Base-by-base conservation (phyloP, 2,797 vertebrate species). In the Notolabrus celidotus region DNA sequence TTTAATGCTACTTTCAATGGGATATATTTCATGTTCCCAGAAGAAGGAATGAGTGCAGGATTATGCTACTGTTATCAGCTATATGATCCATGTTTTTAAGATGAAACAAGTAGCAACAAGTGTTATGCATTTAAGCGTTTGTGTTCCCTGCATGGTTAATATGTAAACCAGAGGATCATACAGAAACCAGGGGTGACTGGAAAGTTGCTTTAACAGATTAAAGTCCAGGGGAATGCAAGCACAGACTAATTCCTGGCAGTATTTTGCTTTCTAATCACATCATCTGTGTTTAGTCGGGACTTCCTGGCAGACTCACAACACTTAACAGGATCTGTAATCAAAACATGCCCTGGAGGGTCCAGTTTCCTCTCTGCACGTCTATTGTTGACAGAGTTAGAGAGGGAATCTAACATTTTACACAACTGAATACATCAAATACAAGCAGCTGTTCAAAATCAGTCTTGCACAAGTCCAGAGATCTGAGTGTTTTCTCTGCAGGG, bases 161-260 rank as follows among this genome's bases (percentile, higher is more conserved):
- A 5, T 51, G 25, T 9, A 51, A n/a, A 51, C 27, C 25, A 51
- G 16, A 29, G 5, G 12, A 19, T 11, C 6, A 38, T 16, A 43
- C 10, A 0, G 19, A 14, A 0, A 57, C 5, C 5, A 14, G 2
- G 16, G 20, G 43, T 11, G 8, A 23, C 15, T n/a, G 20, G 54
- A 16, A 31, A 38, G 64, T 67, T 60, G 22, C 66, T 31, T 1
- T 16, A 61, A 57, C 36, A 41, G 34, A 19, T 62, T 25, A 70
- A 64, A 74, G 70, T 69, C 38, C 66, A 56, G 39, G 5, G n/a
- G 33, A 65, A 8, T 43, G 10, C 34, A 53, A 22, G n/a, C 15
- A 27, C 17, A 29, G 45, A 22, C 7, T 33, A 39, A 71, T 3
- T 2, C 42, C 65, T 41, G 39, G 17, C 54, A 22, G 20, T 50